A percentile compares a stretch with the other conserved stretches of the same genome.
Evolutionary conservation across 2,797 vertebrate genomes (phyloP).

Genomic region (Limnodromus scolopaceus): DNA sequence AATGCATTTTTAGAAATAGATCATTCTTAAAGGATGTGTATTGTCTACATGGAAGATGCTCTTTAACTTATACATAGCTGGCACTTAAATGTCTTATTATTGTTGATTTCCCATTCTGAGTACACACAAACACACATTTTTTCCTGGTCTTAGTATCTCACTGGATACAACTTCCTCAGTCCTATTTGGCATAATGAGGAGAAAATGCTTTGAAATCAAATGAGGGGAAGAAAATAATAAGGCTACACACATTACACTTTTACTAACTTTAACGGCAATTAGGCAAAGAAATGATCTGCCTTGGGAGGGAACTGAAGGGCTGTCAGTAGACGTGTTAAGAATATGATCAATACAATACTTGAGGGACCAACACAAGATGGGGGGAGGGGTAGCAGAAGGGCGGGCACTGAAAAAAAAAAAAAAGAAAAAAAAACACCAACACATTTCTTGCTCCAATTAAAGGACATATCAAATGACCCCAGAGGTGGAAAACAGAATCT

Average conservation of each 20-base stretch:
- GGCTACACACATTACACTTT: constrained; percentile 7
- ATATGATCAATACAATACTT: background rate
- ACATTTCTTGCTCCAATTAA: background rate
- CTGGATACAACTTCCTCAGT: background rate
- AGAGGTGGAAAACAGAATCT: background rate
- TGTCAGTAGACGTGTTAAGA: background rate
- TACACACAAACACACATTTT: background rate
- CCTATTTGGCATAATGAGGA: background rate
- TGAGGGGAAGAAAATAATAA: constrained; percentile 44
- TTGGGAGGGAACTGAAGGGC: background rate
- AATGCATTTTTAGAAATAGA: background rate
- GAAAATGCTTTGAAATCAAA: constrained; percentile 38
- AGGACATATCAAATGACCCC: background rate
- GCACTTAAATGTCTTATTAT: background rate
- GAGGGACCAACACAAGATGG: background rate
- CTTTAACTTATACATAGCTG: background rate
- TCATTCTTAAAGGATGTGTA: background rate
- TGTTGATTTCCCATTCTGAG: background rate
- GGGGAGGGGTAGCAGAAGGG: too few relatives aligned
- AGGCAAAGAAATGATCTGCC: constrained; percentile 26
- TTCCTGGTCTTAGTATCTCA: background rate
- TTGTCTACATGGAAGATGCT: background rate
- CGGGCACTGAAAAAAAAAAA: too few relatives aligned
- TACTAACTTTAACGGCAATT: constrained; percentile 16
- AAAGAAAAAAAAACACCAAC: background rate